Conservation (phyloP, 2,888 invertebrate species). For the Troglohyphantes excavatus region DNA sequence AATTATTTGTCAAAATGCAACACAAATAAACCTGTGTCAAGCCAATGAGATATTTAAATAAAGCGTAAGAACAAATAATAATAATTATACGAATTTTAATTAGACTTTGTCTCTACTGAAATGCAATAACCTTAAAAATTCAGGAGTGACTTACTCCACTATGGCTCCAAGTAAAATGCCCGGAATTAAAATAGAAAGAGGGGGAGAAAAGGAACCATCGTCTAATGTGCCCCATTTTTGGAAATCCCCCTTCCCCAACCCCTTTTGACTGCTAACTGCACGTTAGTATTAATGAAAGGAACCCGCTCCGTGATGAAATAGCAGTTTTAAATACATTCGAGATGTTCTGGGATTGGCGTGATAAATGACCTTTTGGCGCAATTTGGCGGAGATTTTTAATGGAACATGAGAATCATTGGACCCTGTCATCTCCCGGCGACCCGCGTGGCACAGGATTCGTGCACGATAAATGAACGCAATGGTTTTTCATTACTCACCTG, state of each 20-base stretch:
- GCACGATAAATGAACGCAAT: slow-evolving; percentile 47
- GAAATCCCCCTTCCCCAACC: slow-evolving; percentile 19
- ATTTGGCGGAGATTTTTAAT: slow-evolving; percentile 73
- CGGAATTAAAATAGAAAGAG: slow-evolving; percentile 47
- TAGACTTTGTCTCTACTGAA: too few species aligned
- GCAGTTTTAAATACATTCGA: slow-evolving; percentile 75
- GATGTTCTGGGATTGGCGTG: slow-evolving; percentile 74
- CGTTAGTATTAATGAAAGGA: slow-evolving; percentile 69
- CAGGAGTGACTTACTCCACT: slow-evolving; percentile 18
- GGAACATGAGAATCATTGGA: slow-evolving; percentile 74
- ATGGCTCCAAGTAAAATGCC: neutral
- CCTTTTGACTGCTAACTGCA: slow-evolving; percentile 62
- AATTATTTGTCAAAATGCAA: too few species aligned
- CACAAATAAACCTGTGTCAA: too few species aligned
- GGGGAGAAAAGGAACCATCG: slow-evolving; percentile 22
- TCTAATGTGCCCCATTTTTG: slow-evolving; percentile 52
- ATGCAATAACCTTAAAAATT: too few species aligned
- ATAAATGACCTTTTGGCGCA: slow-evolving; percentile 75
- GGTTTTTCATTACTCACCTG: slow-evolving; percentile 39
- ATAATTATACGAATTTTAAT: too few species aligned
- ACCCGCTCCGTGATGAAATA: slow-evolving; percentile 63
- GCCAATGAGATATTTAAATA: too few species aligned
- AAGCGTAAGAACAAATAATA: too few species aligned
- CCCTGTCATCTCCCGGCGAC: slow-evolving; percentile 55
- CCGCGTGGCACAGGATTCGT: slow-evolving; percentile 3